A percentile compares a stretch with the other conserved stretches of the same genome.
Conservation (phyloP, 1,140 invertebrate genomes). For the Caenorhabditis remanei region DNA sequence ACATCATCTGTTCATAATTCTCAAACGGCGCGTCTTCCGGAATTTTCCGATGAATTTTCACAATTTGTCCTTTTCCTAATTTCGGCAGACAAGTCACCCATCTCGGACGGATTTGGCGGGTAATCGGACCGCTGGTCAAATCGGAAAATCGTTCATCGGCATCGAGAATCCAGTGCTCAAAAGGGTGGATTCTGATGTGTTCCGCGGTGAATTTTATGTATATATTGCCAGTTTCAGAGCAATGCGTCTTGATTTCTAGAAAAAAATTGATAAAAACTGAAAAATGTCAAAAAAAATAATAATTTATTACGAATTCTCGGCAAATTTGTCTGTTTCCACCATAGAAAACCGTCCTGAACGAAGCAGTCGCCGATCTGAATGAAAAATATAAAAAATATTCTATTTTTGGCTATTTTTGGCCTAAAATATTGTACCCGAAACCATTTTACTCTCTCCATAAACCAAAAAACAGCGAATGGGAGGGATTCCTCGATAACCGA, state of each 20-base stretch:
- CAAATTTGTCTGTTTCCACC: conserved; percentile 20
- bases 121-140: background rate
- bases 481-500: background rate
- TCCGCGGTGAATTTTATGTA: conserved; percentile 14
- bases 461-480: background rate
- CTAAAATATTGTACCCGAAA: background rate
- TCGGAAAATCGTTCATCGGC: background rate
- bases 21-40: conserved; percentile 24
- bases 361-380: conserved; percentile 22
- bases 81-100: conserved; percentile 17
- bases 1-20: conserved; percentile 27
- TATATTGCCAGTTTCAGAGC: background rate
- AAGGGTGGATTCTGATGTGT: background rate
- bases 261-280: background rate
- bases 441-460: conserved; percentile 27
- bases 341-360: conserved; percentile 10
- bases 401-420: background rate
- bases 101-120: background rate
- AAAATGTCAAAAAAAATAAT: background rate
- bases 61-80: conserved; percentile 2
- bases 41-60: conserved; percentile 34
- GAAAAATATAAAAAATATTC: too few species aligned
- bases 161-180: conserved; percentile 20
- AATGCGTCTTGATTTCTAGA: conserved; percentile 13
- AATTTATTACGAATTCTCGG: conserved; percentile 19